Base-by-base conservation (phyloP, 2,113 vertebrate species). In the Pyrgilauda ruficollis region DNA sequence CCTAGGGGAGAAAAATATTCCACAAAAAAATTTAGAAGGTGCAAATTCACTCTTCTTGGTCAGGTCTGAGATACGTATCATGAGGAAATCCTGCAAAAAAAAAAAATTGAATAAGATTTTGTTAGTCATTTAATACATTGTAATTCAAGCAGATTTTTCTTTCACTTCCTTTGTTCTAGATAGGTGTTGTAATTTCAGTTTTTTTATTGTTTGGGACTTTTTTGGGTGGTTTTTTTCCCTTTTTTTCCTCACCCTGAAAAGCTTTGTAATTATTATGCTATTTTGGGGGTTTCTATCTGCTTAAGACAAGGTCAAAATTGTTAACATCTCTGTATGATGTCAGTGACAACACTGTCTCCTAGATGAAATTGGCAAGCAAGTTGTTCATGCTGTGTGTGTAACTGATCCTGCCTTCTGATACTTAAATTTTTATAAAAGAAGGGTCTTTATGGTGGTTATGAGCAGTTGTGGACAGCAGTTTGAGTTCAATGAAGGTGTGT, bases 151-250 rank as follows among this genome's bases (percentile, higher is more conserved):
- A 44, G 30, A 23, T 67, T 81, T 16, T 69, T 53, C 35, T 70
- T 77, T 35, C 5, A 61, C 13, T 50, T 66, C 7, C 18, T 35
- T 73, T 62, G 16, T 37, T 84, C 13, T 39, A 33, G 18, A 12
- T 41, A n/a, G 15, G 9, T 56, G 39, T 16, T 86, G 6, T 33
- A 35, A 28, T 58, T 77, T 73, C 28, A 61, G 4, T 0, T 17
- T 64, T 64, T 84, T 72, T 66, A 21, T 41, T 30, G 6, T 33
- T 63, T 26, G 22, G 4, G 2, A 2, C 15, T 9, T 23, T 30
- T 64, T 20, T 7, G 22, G 3, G 7, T 14, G 5, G 10, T 6
- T 63, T 52, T 77, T 46, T 7, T 0, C 6, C 0, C 4, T 5
- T 26, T 35, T 39, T 39, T 30, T 4, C 3, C 15, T 28, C 9